Evolutionary conservation across 2,797 vertebrate genomes (phyloP).

Genomic region (Oryzias dopingdopingensis): DNA sequence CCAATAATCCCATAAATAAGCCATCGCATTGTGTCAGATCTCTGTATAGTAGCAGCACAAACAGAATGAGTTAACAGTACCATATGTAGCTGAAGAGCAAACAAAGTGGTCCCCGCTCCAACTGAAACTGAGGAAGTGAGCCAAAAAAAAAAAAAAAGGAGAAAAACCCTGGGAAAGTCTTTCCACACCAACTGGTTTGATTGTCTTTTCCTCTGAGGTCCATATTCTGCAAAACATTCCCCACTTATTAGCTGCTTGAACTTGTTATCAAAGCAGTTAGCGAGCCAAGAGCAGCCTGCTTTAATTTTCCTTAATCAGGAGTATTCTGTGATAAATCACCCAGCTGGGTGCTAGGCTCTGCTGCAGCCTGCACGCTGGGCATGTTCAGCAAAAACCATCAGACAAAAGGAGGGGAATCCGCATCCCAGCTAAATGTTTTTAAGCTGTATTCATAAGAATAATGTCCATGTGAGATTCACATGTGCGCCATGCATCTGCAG

Average conservation of each 20-base stretch:
- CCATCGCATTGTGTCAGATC: conserved; percentile 16
- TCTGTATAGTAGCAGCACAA: conserved; percentile 27
- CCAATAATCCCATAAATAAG: conserved; percentile 6
- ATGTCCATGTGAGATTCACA: conserved; percentile 29
- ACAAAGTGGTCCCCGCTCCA: not conserved
- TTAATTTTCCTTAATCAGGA: conserved; percentile 78
- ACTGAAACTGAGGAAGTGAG: not conserved
- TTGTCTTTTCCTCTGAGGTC: conserved; percentile 34
- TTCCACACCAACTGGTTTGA: conserved; percentile 40
- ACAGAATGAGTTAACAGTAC: not conserved
- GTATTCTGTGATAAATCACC: conserved; percentile 77
- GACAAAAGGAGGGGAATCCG: conserved; percentile 52
- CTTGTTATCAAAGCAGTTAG: conserved; percentile 79
- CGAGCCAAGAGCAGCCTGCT: conserved; percentile 66
- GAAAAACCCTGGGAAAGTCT: conserved; percentile 35
- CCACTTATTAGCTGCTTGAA: conserved; percentile 73
- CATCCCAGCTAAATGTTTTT: conserved; percentile 55
- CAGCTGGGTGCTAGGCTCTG: conserved; percentile 63
- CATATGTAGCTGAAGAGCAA: conserved; percentile 8
- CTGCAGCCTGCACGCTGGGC: conserved; percentile 52
- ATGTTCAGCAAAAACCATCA: conserved; percentile 44
- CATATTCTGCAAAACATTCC: conserved; percentile 60
- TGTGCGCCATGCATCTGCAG: conserved; percentile 41
- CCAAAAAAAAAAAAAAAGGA: conserved; percentile 25
- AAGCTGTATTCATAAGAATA: conserved; percentile 46